Evolutionary conservation across 2,888 invertebrate genomes (phyloP), one percentile per base, ranked within the genome.

Genomic region (Acanthosepion lycidas): DNA sequence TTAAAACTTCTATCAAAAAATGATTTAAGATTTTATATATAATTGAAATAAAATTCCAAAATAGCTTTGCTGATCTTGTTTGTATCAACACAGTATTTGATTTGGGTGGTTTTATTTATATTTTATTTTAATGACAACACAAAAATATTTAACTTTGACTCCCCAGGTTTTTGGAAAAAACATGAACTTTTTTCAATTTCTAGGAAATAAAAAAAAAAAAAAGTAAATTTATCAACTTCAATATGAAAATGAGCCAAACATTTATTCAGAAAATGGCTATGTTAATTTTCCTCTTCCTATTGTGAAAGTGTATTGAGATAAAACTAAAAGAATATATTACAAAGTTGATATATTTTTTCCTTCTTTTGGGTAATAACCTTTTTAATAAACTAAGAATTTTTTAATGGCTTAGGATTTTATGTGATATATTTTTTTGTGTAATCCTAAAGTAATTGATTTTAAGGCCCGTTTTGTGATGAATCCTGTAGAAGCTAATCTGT

Each of bases 21-120:
- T 23, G 59, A 78, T 78, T 78, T 15, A 78, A 78, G n/a, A 78
- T 78, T 78, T 78, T 78, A 78, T 78, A 78, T 78, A 33, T 78
- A n/a, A 78, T n/a, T 78, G 78, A 78, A 78, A 78, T n/a, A n/a
- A 78, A 78, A 78, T 59, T n/a, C n/a, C n/a, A 78, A 42, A 78
- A n/a, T n/a, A 78, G n/a, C 78, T 78, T 78, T 78, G 78, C 78
- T 78, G 78, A 78, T 78, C 78, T n/a, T 33, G 78, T 78, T 78
- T n/a, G n/a, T 78, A 78, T 78, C 78, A 78, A 78, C 78, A 78
- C n/a, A n/a, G n/a, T 78, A 78, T 78, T 78, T 78, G 78, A 78
- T 78, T 78, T 33, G 78, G 78, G 78, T 78, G 78, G 78, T 78
- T 78, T 78, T 78, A 78, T 78, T 78, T n/a, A 12, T 78, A 9